Conservation (phyloP, 2,113 vertebrate species). For the Budorcas taxicolor region DNA sequence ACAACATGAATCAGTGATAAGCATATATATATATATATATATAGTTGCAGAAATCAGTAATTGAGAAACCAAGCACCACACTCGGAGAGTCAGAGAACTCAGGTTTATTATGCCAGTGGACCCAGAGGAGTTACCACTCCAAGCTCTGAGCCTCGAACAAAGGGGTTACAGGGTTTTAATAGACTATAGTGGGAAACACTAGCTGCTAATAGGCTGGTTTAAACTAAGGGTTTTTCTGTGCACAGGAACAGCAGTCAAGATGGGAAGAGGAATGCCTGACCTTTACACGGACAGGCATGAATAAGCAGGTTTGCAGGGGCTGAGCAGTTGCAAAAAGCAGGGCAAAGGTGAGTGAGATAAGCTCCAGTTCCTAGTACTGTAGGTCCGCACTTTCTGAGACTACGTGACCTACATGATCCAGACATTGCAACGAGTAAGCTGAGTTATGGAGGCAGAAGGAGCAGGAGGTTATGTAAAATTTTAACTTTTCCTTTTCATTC, state of each 20-base stretch:
- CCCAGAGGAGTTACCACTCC: not conserved
- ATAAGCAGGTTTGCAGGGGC: not conserved
- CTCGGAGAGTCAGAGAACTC: accelerated
- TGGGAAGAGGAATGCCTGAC: not conserved
- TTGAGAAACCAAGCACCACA: not conserved
- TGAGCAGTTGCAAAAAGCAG: not conserved
- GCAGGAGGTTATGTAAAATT: not conserved
- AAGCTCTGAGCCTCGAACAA: not conserved
- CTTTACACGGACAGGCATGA: not conserved
- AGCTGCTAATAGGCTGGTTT: not conserved
- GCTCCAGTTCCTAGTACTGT: not conserved
- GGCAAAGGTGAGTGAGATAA: not conserved
- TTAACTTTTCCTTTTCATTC: not conserved
- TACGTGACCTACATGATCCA: not conserved
- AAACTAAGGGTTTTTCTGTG: not conserved
- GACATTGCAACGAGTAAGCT: not conserved
- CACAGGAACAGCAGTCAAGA: not conserved
- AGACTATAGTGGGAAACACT: not conserved
- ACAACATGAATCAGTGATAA: not conserved
- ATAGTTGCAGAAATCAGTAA: not conserved
- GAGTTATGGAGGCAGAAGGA: not conserved
- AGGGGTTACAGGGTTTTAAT: not conserved
- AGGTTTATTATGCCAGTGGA: not conserved
- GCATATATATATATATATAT: not conserved
- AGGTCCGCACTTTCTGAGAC: not conserved